Conservation (phyloP, 2,797 vertebrate genomes). For the Fundulus diaphanus region DNA sequence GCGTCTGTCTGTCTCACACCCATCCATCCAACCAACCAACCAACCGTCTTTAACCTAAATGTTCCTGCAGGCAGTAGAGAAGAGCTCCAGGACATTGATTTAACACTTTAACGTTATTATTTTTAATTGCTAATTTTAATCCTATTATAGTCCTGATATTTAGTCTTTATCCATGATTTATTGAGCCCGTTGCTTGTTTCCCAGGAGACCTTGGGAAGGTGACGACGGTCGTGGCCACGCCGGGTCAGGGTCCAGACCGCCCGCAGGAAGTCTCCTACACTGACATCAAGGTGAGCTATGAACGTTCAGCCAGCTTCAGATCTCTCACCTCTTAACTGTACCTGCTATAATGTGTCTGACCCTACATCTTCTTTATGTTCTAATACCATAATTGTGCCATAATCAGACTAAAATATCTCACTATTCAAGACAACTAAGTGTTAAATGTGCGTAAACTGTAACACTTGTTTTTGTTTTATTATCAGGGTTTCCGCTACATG, state of each 20-base stretch:
- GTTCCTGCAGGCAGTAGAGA: slow-evolving; percentile 27
- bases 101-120: slow-evolving; percentile 2
- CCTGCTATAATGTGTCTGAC: too few species aligned
- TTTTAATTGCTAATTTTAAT: slow-evolving; percentile 2
- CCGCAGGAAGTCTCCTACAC: slow-evolving; percentile 93
- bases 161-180: background rate
- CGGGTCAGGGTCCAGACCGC: slow-evolving; percentile 90
- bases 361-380: too few species aligned
- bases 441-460: too few species aligned
- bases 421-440: too few species aligned
- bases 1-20: slow-evolving; percentile 40
- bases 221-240: slow-evolving; percentile 91
- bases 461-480: too few species aligned
- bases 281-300: slow-evolving; percentile 85
- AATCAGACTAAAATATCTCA: too few species aligned
- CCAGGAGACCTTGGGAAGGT: slow-evolving; percentile 91
- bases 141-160: background rate
- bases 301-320: background rate
- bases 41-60: slow-evolving; percentile 59
- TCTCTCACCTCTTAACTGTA: too few species aligned
- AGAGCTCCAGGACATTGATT: slow-evolving; percentile 5
- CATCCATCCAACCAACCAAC: slow-evolving; percentile 37
- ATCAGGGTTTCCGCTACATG: too few species aligned
- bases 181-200: slow-evolving; percentile 24
- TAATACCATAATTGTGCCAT: too few species aligned